phyloP scores from a whole-genome alignment of 2,888 invertebrate species.

The Meganola albula region DNA sequence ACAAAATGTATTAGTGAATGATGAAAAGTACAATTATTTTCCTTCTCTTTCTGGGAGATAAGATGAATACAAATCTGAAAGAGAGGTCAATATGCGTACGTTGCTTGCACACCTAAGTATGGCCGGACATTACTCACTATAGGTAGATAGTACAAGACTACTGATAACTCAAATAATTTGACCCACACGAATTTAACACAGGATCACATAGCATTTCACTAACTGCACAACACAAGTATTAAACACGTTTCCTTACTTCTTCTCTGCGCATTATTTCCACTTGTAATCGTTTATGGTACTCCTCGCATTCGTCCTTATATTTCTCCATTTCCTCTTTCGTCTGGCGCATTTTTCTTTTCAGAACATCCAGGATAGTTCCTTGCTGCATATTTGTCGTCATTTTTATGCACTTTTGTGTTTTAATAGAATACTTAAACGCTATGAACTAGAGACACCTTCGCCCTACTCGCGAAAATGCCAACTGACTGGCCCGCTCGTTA shows the following conservation, averaged over 20 bases:
- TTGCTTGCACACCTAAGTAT: conserved; percentile 76
- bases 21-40: conserved; percentile 53
- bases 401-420: conserved; percentile 71
- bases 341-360: conserved; percentile 99
- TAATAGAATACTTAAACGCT: conserved; percentile 55
- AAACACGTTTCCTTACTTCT: conserved; percentile 90
- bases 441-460: conserved; percentile 73
- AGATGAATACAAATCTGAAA: conserved; percentile 53
- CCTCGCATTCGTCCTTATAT: conserved; percentile 98
- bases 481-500: conserved; percentile 69
- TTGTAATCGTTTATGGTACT: conserved; percentile 95
- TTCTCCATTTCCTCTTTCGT: conserved; percentile 99
- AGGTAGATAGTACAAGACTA: conserved; percentile 67
- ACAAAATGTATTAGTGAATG: conserved; percentile 45
- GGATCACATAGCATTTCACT: conserved; percentile 47
- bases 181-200: conserved; percentile 42
- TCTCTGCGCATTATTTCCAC: conserved; percentile 97
- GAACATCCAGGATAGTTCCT: conserved; percentile 95
- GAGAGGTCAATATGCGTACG: conserved; percentile 75
- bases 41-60: conserved; percentile 54
- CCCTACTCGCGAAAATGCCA: conserved; percentile 76
- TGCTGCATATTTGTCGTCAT: conserved; percentile 95
- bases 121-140: conserved; percentile 78
- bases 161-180: conserved; percentile 59
- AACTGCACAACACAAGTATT: conserved; percentile 54